A percentile compares a stretch with the other conserved stretches of the same genome.
Evolutionary conservation across 2,797 vertebrate species (phyloP).

Genomic region (Zalophus californianus): DNA sequence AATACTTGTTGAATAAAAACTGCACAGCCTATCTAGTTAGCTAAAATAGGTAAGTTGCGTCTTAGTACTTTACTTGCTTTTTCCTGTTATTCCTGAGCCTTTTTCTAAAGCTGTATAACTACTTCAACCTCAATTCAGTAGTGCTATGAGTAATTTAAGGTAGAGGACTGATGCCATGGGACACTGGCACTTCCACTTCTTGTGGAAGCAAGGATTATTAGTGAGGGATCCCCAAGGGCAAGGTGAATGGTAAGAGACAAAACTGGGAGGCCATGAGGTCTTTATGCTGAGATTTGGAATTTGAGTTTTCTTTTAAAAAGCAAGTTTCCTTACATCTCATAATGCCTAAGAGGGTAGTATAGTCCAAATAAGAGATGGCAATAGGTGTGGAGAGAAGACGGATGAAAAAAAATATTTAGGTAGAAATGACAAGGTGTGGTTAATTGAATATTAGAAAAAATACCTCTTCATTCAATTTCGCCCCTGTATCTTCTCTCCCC

Average conservation of each 20-base stretch:
- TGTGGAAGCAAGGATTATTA: neutral
- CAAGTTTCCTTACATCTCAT: neutral
- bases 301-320: conserved; percentile 30
- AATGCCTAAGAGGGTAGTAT: neutral
- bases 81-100: neutral
- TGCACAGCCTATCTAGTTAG: neutral
- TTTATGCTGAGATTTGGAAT: neutral
- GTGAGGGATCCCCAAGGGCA: neutral
- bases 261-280: neutral
- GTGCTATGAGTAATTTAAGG: neutral
- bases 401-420: neutral
- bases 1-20: neutral
- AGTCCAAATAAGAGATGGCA: neutral
- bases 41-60: neutral
- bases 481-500: neutral
- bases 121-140: neutral
- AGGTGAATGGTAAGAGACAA: neutral
- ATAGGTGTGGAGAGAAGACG: neutral
- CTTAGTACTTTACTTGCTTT: neutral
- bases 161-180: neutral
- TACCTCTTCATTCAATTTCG: neutral
- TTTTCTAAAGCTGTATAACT: neutral
- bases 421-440: neutral
- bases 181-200: neutral
- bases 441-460: neutral